Conservation (phyloP, 92 coral and sea anemone genomes). For the Isaurus tuberculatus region DNA sequence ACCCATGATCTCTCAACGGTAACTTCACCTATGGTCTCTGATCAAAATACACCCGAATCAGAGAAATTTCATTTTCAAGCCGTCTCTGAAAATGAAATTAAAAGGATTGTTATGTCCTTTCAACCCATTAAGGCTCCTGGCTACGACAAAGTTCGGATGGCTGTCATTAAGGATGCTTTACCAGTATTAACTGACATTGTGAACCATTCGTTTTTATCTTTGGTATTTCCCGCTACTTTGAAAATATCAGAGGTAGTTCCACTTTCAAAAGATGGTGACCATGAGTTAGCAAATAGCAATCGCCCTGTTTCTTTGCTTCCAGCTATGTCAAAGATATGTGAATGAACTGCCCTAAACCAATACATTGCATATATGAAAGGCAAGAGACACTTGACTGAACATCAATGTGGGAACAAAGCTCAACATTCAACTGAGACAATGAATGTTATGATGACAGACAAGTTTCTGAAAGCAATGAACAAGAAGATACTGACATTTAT, state of each 20-base stretch:
- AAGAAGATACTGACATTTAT: too few species aligned
- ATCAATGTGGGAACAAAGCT: too few species aligned
- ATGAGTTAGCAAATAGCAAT: slow-evolving; percentile 45
- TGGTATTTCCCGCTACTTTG: slow-evolving; percentile 49
- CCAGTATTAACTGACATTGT: slow-evolving; percentile 45
- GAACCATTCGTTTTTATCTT: slow-evolving; percentile 40
- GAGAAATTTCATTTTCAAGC: slow-evolving; percentile 8
- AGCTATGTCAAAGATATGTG: background rate
- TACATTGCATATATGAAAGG: too few species aligned
- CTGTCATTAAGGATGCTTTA: slow-evolving; percentile 23
- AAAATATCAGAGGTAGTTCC: slow-evolving; percentile 52
- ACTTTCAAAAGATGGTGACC: slow-evolving; percentile 15
- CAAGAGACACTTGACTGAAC: too few species aligned
- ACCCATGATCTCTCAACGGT: background rate
- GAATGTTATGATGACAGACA: too few species aligned
- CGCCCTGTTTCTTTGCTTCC: slow-evolving; percentile 48
- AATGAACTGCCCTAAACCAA: background rate
- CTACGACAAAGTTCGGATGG: slow-evolving; percentile 15
- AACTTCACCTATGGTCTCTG: background rate
- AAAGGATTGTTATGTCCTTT: slow-evolving; percentile 28
- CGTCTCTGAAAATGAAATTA: slow-evolving; percentile 28
- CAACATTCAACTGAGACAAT: too few species aligned
- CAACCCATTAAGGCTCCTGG: slow-evolving; percentile 30
- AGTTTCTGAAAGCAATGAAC: too few species aligned
- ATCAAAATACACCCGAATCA: background rate